Evolutionary conservation across 2,888 invertebrate species (phyloP).

Genomic region (Nyleta sp.): DNA sequence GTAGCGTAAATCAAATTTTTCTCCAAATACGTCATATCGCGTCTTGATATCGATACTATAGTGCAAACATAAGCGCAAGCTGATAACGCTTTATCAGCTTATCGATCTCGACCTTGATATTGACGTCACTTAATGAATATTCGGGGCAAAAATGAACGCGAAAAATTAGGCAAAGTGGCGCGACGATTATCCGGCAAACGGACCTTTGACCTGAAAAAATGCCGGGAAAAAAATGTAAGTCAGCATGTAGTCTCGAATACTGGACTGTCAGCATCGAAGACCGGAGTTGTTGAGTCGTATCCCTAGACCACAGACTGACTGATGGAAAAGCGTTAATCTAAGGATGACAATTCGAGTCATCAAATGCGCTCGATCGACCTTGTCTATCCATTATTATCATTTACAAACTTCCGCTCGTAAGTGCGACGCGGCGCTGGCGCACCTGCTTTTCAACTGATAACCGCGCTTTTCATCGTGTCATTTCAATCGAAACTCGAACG

Average conservation of each 20-base stretch:
- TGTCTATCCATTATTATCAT: slow-evolving; percentile 54
- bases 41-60: slow-evolving; percentile 70
- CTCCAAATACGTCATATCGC: no score
- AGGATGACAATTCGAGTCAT: slow-evolving; percentile 68
- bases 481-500: slow-evolving; percentile 10
- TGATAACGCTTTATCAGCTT: slow-evolving; percentile 58
- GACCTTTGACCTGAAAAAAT: slow-evolving; percentile 78
- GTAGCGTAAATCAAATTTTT: no score
- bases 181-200: slow-evolving; percentile 15
- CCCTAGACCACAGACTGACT: slow-evolving; percentile 81
- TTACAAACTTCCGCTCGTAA: slow-evolving; percentile 34
- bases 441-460: slow-evolving; percentile 35
- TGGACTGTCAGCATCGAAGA: slow-evolving; percentile 61
- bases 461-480: slow-evolving; percentile 10
- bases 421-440: slow-evolving; percentile 4
- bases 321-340: slow-evolving; percentile 73
- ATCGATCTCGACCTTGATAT: slow-evolving; percentile 50
- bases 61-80: slow-evolving; percentile 60
- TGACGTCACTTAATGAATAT: slow-evolving; percentile 74
- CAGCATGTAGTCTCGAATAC: slow-evolving; percentile 81
- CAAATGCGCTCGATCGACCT: slow-evolving; percentile 38
- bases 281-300: slow-evolving; percentile 73
- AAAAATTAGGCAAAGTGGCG: slow-evolving; percentile 65
- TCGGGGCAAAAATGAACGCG: slow-evolving; percentile 57
- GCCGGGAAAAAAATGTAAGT: slow-evolving; percentile 78